A percentile compares a stretch with the other conserved stretches of the same genome.
These are phyloP conservation scores for Thecocarcelia acutangulata DNA, from an alignment of 2,888 invertebrate genomes.

Conservation along the genomic window DNA sequence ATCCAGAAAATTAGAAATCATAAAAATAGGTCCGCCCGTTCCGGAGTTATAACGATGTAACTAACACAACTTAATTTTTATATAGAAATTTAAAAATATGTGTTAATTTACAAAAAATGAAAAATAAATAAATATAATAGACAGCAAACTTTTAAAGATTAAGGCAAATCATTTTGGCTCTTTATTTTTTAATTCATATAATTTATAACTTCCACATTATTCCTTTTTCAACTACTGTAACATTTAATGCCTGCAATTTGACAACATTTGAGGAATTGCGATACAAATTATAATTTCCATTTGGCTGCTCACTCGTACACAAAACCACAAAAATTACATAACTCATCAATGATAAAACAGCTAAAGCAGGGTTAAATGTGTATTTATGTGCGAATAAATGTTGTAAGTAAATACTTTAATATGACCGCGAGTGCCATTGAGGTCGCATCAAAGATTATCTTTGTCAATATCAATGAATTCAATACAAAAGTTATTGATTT, in stretches of 20 bases:
- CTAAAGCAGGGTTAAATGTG: conserved; percentile 23
- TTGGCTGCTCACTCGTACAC: neutral
- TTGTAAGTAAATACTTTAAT: conserved; percentile 1
- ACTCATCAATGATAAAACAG: conserved; percentile 29
- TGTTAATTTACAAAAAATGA: too few species aligned
- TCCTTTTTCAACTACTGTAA: neutral
- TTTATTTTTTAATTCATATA: too few species aligned
- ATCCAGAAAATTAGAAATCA: too few species aligned
- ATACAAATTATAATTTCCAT: conserved; percentile 19
- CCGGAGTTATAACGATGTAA: too few species aligned
- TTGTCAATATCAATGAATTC: neutral
- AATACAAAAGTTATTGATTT: conserved; percentile 10
- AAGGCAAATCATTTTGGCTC: too few species aligned
- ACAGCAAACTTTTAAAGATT: too few species aligned
- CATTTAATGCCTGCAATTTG: conserved; percentile 10
- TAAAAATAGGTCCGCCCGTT: too few species aligned
- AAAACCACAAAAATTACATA: neutral
- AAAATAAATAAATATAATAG: too few species aligned
- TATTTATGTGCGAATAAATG: conserved; percentile 32
- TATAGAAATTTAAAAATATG: too few species aligned
- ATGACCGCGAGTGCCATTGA: conserved; percentile 2
- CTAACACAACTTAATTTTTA: too few species aligned
- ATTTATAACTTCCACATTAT: neutral
- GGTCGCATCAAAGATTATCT: neutral
- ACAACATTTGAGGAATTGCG: conserved; percentile 12